Conservation (phyloP, 2,113 vertebrate genomes). For the Aramus guarauna region DNA sequence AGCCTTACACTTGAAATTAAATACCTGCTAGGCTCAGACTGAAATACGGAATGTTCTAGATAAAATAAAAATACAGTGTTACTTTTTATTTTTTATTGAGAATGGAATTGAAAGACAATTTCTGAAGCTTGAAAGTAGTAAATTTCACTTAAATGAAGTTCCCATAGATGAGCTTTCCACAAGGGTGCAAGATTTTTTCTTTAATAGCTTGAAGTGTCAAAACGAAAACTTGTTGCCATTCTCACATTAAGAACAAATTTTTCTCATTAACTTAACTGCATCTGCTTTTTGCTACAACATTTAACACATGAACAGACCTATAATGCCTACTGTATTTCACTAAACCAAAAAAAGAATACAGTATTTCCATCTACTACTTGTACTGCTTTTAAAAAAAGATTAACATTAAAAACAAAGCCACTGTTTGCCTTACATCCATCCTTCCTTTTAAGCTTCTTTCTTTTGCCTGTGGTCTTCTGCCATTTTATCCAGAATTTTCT, state of each 20-base stretch:
- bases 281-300: conserved; percentile 74
- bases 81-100: conserved; percentile 74
- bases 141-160: conserved; percentile 45
- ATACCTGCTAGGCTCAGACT: conserved; percentile 73
- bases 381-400: conserved; percentile 79
- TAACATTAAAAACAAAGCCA: conserved; percentile 81
- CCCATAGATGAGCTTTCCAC: conserved; percentile 52
- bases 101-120: conserved; percentile 68
- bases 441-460: conserved; percentile 72
- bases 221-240: conserved; percentile 67
- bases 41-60: conserved; percentile 76
- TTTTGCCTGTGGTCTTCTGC: conserved; percentile 78
- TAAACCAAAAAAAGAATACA: conserved; percentile 79
- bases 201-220: conserved; percentile 57
- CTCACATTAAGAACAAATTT: conserved; percentile 67
- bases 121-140: conserved; percentile 65
- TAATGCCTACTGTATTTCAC: conserved; percentile 72
- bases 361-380: conserved; percentile 71
- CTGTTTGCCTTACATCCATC: conserved; percentile 65
- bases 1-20: conserved; percentile 66
- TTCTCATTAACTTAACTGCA: conserved; percentile 74
- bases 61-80: conserved; percentile 72
- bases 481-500: conserved; percentile 84
- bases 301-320: conserved; percentile 79
- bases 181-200: conserved; percentile 57